A percentile compares a stretch with the other conserved stretches of the same genome.
Conservation (phyloP, 2,888 invertebrate species). For the Ganaspis brasiliensis region DNA sequence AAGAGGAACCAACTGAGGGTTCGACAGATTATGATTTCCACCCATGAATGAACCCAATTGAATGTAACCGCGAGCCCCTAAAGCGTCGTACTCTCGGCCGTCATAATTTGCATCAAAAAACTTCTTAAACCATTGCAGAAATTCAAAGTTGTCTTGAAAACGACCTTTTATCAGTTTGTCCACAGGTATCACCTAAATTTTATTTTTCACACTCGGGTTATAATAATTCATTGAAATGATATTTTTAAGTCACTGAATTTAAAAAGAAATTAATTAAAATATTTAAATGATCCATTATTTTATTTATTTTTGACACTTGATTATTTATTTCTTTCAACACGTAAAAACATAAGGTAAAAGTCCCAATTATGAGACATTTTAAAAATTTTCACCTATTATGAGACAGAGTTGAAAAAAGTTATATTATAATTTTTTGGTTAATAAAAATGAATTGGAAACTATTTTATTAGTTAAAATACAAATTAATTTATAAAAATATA, state of each 20-base stretch:
- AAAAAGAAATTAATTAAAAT: neutral
- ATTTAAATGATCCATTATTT: no score
- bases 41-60: slow-evolving; percentile 88
- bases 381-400: no score
- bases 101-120: slow-evolving; percentile 99
- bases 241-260: neutral
- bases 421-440: no score
- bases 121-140: slow-evolving; percentile 99
- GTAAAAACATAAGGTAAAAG: no score
- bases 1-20: slow-evolving; percentile 81
- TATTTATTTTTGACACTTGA: no score
- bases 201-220: slow-evolving; percentile 64
- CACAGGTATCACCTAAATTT: slow-evolving; percentile 96
- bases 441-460: no score
- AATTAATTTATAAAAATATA: no score
- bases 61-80: slow-evolving; percentile 92
- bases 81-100: slow-evolving; percentile 97
- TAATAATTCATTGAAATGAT: slow-evolving; percentile 53
- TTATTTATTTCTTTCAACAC: no score
- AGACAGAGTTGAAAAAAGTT: no score
- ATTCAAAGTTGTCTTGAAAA: slow-evolving; percentile 99
- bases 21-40: slow-evolving; percentile 79
- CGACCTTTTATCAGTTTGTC: slow-evolving; percentile 99
- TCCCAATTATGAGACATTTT: no score
- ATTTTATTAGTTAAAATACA: no score